These are phyloP conservation scores for Ophioninae sp. DNA, from an alignment of 2,888 invertebrate species.

Conservation along the genomic window DNA sequence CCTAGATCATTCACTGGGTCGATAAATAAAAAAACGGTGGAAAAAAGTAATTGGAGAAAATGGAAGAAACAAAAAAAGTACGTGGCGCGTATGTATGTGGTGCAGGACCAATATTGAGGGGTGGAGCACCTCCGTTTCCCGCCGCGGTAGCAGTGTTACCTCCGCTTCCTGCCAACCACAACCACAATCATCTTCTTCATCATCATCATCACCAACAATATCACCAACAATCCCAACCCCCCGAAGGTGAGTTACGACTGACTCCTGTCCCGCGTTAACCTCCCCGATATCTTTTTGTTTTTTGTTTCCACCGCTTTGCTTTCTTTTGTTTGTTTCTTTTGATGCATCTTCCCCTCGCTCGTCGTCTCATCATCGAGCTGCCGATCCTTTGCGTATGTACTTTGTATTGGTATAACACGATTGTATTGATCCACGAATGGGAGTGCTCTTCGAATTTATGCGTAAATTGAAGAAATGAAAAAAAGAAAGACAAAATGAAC, in stretches of 20 bases:
- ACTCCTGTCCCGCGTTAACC: constrained; percentile 34
- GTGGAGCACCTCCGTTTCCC: constrained; percentile 81
- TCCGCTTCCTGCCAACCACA: constrained; percentile 81
- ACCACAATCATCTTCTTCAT: constrained; percentile 75
- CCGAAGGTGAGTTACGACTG: constrained; percentile 75
- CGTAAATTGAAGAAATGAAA: constrained; percentile 14
- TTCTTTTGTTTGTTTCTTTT: background rate
- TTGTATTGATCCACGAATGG: background rate
- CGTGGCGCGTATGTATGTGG: constrained; percentile 73
- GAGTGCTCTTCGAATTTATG: constrained; percentile 4
- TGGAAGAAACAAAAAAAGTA: constrained; percentile 64
- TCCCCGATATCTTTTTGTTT: constrained; percentile 1
- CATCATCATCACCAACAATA: constrained; percentile 71
- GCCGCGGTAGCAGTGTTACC: constrained; percentile 85
- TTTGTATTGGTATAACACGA: background rate
- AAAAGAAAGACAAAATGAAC: background rate
- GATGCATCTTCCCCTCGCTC: constrained; percentile 24
- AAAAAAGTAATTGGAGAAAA: constrained; percentile 5
- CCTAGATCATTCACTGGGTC: constrained; percentile 6
- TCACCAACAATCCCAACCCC: constrained; percentile 76
- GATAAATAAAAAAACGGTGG: constrained; percentile 53
- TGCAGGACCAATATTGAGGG: constrained; percentile 79
- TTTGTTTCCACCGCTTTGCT: constrained; percentile 30
- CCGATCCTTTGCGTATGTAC: background rate
- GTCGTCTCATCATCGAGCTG: constrained; percentile 8